These are phyloP conservation scores for Amphibalanus amphitrite DNA, from an alignment of 1,140 invertebrate genomes.

Conservation along the genomic window DNA sequence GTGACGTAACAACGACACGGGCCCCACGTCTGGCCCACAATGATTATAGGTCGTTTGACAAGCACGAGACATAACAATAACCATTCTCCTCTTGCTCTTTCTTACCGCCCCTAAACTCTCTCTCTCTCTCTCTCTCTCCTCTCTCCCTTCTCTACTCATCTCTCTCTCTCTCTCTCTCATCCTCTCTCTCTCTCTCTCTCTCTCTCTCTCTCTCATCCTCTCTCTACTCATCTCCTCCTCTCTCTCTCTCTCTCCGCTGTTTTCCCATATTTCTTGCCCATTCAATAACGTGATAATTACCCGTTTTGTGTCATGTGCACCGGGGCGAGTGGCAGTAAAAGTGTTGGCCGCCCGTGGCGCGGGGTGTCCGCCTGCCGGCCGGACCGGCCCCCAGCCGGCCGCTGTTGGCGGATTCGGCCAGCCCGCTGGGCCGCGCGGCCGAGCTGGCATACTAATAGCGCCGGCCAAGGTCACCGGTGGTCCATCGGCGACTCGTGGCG, in stretches of 20 bases:
- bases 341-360: background rate
- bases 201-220: background rate
- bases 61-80: background rate
- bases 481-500: no score
- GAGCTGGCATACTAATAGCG: background rate
- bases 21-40: no score
- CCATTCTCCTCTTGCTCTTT: background rate
- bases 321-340: no score
- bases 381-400: no score
- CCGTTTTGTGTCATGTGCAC: no score
- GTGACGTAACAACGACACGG: background rate
- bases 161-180: slow-evolving; percentile 4
- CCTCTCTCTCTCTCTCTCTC: slow-evolving; percentile 5
- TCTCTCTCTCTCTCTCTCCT: background rate
- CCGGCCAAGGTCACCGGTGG: background rate
- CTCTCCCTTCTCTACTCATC: background rate
- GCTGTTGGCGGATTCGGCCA: background rate
- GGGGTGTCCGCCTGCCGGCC: no score
- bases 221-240: background rate
- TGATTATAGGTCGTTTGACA: background rate
- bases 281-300: background rate
- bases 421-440: no score
- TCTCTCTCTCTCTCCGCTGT: slow-evolving; percentile 2
- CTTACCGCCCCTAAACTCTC: background rate
- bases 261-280: background rate